Evolutionary conservation across 2,888 invertebrate genomes (phyloP).

Genomic region (Galeruca laticollis): DNA sequence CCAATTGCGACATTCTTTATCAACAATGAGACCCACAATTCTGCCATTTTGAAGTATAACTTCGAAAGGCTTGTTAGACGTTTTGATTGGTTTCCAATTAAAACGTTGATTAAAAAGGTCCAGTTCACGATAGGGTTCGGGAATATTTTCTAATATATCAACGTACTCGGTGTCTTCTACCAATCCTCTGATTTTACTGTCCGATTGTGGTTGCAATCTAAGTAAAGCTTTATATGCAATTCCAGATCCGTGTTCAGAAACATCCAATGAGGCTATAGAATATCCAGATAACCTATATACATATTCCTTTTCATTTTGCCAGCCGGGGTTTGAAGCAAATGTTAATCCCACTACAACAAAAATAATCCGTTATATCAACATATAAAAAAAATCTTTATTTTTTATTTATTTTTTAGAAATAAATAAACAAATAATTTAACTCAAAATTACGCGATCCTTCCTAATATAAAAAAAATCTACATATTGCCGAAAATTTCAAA

Average conservation of each 20-base stretch:
- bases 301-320: slow-evolving; percentile 73
- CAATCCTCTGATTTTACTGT: slow-evolving; percentile 66
- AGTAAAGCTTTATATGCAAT: slow-evolving; percentile 71
- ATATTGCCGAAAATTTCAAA: no score
- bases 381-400: neutral
- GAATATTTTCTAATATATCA: slow-evolving; percentile 67
- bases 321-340: slow-evolving; percentile 65
- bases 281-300: slow-evolving; percentile 70
- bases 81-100: slow-evolving; percentile 69
- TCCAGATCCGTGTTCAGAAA: slow-evolving; percentile 70
- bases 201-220: slow-evolving; percentile 69
- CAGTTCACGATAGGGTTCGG: slow-evolving; percentile 66
- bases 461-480: no score
- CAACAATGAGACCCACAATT: slow-evolving; percentile 71
- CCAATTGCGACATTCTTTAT: slow-evolving; percentile 70
- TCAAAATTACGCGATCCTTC: no score
- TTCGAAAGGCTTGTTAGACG: slow-evolving; percentile 73
- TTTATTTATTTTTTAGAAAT: neutral
- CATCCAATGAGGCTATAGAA: slow-evolving; percentile 72
- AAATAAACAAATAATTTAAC: neutral
- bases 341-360: slow-evolving; percentile 59
- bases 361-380: neutral
- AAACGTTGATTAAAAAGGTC: slow-evolving; percentile 68
- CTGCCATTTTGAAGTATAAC: slow-evolving; percentile 73
- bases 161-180: slow-evolving; percentile 69